Conservation (phyloP, 2,888 invertebrate species). For the Tachina grossa region DNA sequence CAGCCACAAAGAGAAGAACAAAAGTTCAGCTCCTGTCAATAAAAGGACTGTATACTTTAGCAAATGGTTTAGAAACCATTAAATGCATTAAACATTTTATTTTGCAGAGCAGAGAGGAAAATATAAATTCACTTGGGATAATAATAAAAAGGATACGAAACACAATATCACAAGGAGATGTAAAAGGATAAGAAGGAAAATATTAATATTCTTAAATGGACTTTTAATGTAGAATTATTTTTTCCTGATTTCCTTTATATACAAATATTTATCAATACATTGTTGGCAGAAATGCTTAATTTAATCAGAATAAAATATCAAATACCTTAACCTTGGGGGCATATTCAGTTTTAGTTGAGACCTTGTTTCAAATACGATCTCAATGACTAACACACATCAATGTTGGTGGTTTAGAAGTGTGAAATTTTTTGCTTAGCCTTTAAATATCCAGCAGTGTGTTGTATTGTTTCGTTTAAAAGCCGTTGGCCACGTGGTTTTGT, state of each 20-base stretch:
- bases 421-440: constrained; percentile 1
- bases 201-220: not conserved
- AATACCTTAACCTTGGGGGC: not conserved
- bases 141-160: not conserved
- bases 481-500: constrained; percentile 33
- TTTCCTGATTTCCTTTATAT: not conserved
- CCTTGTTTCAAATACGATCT: not conserved
- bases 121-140: constrained; percentile 16
- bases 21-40: constrained; percentile 27
- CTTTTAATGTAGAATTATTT: not conserved
- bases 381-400: not conserved
- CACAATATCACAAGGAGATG: constrained; percentile 1
- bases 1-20: constrained; percentile 10
- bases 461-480: not conserved
- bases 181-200: not conserved
- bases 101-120: constrained; percentile 3
- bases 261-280: not conserved
- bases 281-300: not conserved
- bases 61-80: constrained; percentile 49
- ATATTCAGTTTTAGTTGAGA: not conserved
- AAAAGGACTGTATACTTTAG: constrained; percentile 24
- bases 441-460: constrained; percentile 18
- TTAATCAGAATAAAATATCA: not conserved
- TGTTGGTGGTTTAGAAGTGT: not conserved
- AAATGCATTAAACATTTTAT: constrained; percentile 34